Evolutionary conservation across 1,140 invertebrate species (phyloP), one percentile per base, ranked within the genome.

Genomic region (Hylaeus anthracinus): DNA sequence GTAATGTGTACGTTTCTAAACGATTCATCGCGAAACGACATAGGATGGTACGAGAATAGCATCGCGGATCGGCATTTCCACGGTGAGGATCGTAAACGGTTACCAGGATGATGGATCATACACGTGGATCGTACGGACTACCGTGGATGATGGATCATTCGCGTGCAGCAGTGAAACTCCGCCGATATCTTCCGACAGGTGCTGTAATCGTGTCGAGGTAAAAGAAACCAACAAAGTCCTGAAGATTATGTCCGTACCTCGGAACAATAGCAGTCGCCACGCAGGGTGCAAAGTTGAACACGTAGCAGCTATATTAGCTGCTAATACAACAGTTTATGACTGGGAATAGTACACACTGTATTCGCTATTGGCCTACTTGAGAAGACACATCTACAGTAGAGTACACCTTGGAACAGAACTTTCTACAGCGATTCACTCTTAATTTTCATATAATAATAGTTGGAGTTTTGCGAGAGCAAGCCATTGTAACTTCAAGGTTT

Each of bases 51-150:
- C 78, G 64, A 72, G 65, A 82, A 84, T 84, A 84, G 75, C 83
- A 79, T 61, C 69, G 77, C 72, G 53, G 77, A 76, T 84, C 72
- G 67, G 77, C 77, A 83, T 85, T 80, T 81, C 84, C 79, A 84
- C 66, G 82, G 51, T 66, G 14, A 56, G 58, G 48, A 63, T 83
- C 61, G 77, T 74, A 65, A 81, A 37, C 70, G 73, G 64, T 71
- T 77, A 61, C 39, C 53, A 26, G n/a, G 61, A 85, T 81, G 84
- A 86, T 86, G 79, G 83, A 86, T 86, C 73, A 85, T 65, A 64
- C 43, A 60, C 64, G 55, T 60, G 41, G 65, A 79, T 73, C 60
- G 58, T 69, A 79, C 65, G 41, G 65, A 61, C 60, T 67, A 72
- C 65, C 70, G 81, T 82, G 78, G 56, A 86, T 81, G 76, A 85